phyloP scores from a whole-genome alignment of 2,113 vertebrate genomes.

The Sisor rabdophorus region DNA sequence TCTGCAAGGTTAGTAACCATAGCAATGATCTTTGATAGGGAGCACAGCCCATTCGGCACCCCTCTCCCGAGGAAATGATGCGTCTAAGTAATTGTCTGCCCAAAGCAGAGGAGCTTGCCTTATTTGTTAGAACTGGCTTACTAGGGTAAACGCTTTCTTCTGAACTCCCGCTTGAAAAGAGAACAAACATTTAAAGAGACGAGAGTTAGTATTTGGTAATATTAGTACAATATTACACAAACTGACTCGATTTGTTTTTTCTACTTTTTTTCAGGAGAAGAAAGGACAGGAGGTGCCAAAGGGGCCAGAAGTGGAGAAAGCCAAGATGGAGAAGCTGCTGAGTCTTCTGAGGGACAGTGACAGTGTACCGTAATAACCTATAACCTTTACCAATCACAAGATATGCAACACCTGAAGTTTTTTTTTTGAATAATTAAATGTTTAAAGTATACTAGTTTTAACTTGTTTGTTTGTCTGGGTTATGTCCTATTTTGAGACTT shows the following conservation, averaged over 20 bases:
- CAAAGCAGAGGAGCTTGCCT: constrained; percentile 6
- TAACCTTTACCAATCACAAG: too few species aligned
- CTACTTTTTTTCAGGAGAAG: constrained; percentile 70
- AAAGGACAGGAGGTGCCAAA: constrained; percentile 81
- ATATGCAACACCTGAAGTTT: too few species aligned
- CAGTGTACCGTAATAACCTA: not conserved
- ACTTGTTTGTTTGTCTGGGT: too few species aligned
- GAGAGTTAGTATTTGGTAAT: constrained; percentile 21
- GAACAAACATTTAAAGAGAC: constrained; percentile 20
- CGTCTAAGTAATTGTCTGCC: constrained; percentile 40
- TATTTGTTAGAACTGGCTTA: constrained; percentile 2
- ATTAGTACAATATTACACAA: constrained; percentile 18
- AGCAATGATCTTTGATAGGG: constrained; percentile 46
- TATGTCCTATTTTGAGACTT: too few species aligned
- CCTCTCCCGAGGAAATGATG: constrained; percentile 22
- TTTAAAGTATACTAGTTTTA: too few species aligned
- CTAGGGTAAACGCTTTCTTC: constrained; percentile 1
- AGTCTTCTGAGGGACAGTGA: constrained; percentile 73
- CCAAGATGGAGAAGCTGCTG: constrained; percentile 90
- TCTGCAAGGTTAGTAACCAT: constrained; percentile 41
- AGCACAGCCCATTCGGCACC: constrained; percentile 12
- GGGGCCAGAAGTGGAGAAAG: constrained; percentile 79
- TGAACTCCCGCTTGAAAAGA: not conserved
- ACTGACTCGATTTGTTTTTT: not conserved
- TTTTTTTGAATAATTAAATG: too few species aligned